A percentile compares a stretch with the other conserved stretches of the same genome.
These are phyloP conservation scores for Periophthalmodon schlosseri DNA, from an alignment of 2,113 vertebrate species.

Conservation along the genomic window DNA sequence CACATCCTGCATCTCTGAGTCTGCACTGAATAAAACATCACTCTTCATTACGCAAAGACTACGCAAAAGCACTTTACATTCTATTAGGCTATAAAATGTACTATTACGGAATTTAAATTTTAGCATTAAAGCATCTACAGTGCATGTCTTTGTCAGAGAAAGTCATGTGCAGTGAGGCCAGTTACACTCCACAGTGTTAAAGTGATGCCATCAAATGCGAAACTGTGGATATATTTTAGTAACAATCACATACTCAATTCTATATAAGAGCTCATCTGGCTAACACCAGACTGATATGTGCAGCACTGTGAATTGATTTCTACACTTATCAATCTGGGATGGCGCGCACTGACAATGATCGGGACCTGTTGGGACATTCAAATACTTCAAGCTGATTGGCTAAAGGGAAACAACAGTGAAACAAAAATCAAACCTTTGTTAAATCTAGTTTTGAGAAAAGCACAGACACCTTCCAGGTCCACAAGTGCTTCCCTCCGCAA, in stretches of 20 bases:
- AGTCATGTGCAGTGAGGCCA: background rate
- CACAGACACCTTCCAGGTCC: too few relatives aligned
- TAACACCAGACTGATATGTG: background rate
- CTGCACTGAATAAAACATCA: conserved; percentile 6
- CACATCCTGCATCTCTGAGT: background rate
- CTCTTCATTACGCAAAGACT: background rate
- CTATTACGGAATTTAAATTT: background rate
- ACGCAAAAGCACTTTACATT: background rate
- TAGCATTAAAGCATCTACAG: background rate
- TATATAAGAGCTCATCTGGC: background rate
- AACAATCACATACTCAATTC: background rate
- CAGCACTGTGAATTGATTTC: too few relatives aligned
- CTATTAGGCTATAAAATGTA: background rate
- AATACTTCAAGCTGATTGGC: too few relatives aligned
- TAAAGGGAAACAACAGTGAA: too few relatives aligned
- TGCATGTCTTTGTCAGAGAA: background rate
- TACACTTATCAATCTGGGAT: too few relatives aligned
- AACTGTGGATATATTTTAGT: background rate
- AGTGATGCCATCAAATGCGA: background rate
- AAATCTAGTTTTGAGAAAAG: too few relatives aligned
- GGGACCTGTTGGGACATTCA: too few relatives aligned
- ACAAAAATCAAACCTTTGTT: too few relatives aligned
- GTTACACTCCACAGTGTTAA: background rate
- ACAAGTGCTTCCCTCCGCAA: too few relatives aligned
- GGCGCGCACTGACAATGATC: too few relatives aligned